These are phyloP conservation scores for Rotaria macrura DNA, from an alignment of 2,888 invertebrate genomes.

Conservation along the genomic window DNA sequence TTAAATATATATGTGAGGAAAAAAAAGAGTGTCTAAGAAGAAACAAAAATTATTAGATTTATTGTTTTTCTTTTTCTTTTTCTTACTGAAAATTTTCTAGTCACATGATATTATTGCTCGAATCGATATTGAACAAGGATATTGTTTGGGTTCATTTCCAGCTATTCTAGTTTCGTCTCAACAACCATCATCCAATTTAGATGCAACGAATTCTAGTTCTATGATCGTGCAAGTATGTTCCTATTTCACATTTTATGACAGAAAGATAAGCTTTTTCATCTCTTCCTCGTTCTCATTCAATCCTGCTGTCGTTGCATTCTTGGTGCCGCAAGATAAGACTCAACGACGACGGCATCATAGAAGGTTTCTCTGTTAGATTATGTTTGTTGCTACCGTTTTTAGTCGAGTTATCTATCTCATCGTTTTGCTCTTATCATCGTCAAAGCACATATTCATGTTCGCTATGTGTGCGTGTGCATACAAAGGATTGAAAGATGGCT, in stretches of 20 bases:
- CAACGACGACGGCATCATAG: neutral
- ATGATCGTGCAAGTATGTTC: neutral
- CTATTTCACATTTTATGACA: slow-evolving; percentile 4
- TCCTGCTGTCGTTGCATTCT: slow-evolving; percentile 7
- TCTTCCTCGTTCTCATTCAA: neutral
- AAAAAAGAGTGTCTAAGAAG: neutral
- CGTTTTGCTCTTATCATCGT: neutral
- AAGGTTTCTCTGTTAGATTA: neutral
- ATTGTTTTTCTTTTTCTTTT: neutral
- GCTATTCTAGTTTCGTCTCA: neutral
- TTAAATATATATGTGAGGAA: neutral
- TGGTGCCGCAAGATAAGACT: neutral
- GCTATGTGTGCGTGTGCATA: neutral
- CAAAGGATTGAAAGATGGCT: slow-evolving; percentile 12
- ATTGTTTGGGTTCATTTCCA: neutral
- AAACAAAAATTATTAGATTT: neutral
- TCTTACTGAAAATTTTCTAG: neutral
- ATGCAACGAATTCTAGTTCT: neutral
- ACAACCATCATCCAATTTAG: neutral
- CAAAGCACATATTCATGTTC: slow-evolving; percentile 15
- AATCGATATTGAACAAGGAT: neutral
- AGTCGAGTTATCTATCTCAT: neutral
- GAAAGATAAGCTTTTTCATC: neutral
- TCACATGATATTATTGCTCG: neutral
- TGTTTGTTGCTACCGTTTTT: neutral